Evolutionary conservation across 1,140 invertebrate genomes (phyloP).

Genomic region (Neotoxoptera formosana): DNA sequence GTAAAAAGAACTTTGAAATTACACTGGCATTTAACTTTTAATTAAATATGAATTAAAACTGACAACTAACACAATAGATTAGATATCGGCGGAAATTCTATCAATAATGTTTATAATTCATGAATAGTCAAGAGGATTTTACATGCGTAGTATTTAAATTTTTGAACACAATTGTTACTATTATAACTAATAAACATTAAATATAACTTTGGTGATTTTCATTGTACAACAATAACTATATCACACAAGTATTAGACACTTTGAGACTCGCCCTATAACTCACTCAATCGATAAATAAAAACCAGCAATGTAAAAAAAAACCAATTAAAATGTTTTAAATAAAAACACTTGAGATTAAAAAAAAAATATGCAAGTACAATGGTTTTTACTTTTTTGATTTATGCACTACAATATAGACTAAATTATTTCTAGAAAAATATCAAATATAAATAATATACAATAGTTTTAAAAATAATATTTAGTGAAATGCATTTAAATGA

Average conservation of each 20-base stretch:
- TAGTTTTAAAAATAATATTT: not conserved
- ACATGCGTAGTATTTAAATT: not conserved
- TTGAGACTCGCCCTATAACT: too few species aligned
- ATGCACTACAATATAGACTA: not conserved
- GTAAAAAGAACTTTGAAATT: not conserved
- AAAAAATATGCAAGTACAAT: too few species aligned
- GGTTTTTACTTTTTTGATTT: too few species aligned
- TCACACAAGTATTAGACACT: too few species aligned
- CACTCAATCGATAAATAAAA: too few species aligned
- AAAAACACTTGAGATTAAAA: too few species aligned
- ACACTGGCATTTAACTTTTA: not conserved
- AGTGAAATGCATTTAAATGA: not conserved
- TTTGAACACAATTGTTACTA: not conserved
- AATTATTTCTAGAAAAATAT: not conserved
- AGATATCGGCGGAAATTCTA: not conserved
- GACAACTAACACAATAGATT: not conserved
- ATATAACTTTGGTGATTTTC: too few species aligned
- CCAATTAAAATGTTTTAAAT: too few species aligned
- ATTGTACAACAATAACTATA: too few species aligned
- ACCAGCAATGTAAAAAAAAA: too few species aligned
- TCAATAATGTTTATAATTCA: not conserved
- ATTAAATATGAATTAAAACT: not conserved
- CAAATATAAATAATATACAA: not conserved
- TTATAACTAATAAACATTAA: too few species aligned
- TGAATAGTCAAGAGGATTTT: not conserved